Percentiles rank a stretch among this genome's conserved stretches.
Conservation (phyloP, 2,888 invertebrate species). For the Cantharis flavilabris region DNA sequence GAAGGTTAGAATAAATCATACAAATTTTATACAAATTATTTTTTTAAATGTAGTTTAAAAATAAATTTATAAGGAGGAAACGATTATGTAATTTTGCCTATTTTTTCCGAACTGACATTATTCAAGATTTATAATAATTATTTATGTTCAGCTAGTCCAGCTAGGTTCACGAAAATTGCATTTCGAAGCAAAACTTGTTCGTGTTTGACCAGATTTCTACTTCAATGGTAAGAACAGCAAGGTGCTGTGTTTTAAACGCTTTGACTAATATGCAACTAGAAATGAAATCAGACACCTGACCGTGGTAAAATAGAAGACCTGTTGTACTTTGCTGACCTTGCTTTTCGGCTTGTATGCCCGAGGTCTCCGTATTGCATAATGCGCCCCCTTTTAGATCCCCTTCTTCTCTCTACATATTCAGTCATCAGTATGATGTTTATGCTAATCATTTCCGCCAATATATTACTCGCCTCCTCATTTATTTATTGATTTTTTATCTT, state of each 20-base stretch:
- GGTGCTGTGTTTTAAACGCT: background rate
- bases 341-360: slow-evolving; percentile 34
- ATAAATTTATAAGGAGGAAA: background rate
- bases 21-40: background rate
- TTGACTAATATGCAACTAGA: slow-evolving; percentile 1
- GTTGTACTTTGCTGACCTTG: slow-evolving; percentile 38
- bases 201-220: background rate
- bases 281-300: slow-evolving; percentile 26
- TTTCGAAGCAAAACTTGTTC: background rate
- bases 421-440: slow-evolving; percentile 27
- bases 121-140: background rate
- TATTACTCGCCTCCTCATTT: background rate
- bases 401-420: slow-evolving; percentile 15
- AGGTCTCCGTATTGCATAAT: slow-evolving; percentile 36
- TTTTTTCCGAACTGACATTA: background rate
- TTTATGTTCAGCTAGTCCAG: background rate
- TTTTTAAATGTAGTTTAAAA: background rate
- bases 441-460: slow-evolving; percentile 34
- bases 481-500: background rate
- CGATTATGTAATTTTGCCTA: background rate
- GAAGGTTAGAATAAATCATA: background rate
- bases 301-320: slow-evolving; percentile 31
- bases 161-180: background rate
- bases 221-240: background rate
- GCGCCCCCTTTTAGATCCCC: slow-evolving; percentile 29